These are phyloP conservation scores for Xestoiulus laeticollis DNA, from an alignment of 2,888 invertebrate species.

Conservation along the genomic window DNA sequence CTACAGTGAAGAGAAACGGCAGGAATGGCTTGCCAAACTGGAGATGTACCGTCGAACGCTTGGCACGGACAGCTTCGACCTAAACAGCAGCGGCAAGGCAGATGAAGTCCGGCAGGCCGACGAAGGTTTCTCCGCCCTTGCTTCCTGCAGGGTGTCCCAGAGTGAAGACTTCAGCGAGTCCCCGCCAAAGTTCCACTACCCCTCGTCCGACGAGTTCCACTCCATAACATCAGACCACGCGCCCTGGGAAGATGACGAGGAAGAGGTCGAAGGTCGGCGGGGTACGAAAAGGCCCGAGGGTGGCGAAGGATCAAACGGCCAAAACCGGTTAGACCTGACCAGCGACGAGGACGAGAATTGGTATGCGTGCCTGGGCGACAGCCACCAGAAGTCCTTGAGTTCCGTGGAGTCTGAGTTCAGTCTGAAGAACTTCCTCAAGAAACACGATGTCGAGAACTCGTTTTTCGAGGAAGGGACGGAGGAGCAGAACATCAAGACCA, in stretches of 20 bases:
- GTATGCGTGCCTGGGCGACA: not conserved
- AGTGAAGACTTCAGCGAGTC: not conserved
- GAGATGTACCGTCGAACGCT: conserved; percentile 53
- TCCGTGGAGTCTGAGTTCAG: not conserved
- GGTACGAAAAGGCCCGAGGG: no score
- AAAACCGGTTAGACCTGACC: not conserved
- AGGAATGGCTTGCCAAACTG: conserved; percentile 52
- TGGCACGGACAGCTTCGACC: conserved; percentile 46
- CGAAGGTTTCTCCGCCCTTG: not conserved
- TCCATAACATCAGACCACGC: conserved; percentile 46
- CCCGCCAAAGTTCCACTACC: not conserved
- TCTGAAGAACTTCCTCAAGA: not conserved
- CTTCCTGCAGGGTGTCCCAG: not conserved
- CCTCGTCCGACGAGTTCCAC: conserved; percentile 49
- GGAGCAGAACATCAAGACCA: not conserved
- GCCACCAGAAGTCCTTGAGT: not conserved
- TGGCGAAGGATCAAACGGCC: not conserved
- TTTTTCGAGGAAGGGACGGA: not conserved
- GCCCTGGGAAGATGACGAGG: conserved; percentile 44
- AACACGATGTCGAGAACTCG: not conserved
- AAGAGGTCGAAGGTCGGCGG: not conserved
- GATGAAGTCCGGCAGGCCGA: not conserved
- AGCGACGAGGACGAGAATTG: conserved; percentile 22
- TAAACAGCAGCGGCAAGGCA: not conserved
- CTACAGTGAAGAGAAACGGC: conserved; percentile 32